Evolutionary conservation across 2,888 invertebrate genomes (phyloP).

Genomic region (Folsomia manolachei): DNA sequence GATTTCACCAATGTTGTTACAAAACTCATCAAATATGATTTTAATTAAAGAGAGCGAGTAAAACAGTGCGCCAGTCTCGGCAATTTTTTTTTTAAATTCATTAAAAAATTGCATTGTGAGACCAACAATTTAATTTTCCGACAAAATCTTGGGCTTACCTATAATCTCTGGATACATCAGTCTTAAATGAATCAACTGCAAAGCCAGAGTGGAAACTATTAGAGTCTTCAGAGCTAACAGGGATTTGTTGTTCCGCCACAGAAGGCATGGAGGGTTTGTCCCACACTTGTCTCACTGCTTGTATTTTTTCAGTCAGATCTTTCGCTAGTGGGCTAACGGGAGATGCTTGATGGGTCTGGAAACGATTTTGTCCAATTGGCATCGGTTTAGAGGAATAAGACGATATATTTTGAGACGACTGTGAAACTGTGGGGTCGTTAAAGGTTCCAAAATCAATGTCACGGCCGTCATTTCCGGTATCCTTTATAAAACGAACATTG

Average conservation of each 20-base stretch:
- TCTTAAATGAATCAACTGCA: constrained; percentile 37
- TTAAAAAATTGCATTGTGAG: neutral
- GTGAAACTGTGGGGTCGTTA: constrained; percentile 24
- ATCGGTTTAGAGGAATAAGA: constrained; percentile 22
- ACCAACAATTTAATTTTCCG: neutral
- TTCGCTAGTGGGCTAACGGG: constrained; percentile 48
- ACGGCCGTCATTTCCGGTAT: constrained; percentile 18
- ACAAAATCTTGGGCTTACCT: constrained; percentile 23
- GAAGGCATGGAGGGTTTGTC: constrained; percentile 44
- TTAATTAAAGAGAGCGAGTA: too few relatives aligned
- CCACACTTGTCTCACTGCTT: constrained; percentile 46
- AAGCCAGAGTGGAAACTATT: constrained; percentile 40
- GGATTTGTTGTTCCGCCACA: constrained; percentile 39
- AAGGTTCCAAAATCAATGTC: constrained; percentile 42
- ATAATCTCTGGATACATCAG: constrained; percentile 34
- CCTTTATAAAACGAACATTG: constrained; percentile 13
- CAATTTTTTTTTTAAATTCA: too few relatives aligned
- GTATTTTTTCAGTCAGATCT: constrained; percentile 47
- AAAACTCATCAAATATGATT: too few relatives aligned
- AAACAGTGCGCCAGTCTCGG: too few relatives aligned
- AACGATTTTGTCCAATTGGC: constrained; percentile 24
- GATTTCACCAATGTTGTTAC: too few relatives aligned
- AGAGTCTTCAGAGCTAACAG: constrained; percentile 30
- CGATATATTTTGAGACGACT: constrained; percentile 18
- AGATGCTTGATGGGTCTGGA: constrained; percentile 40